Evolutionary conservation across 2,797 vertebrate genomes (phyloP), one percentile per base, ranked within the genome.

Genomic region (Trematomus bernacchii): DNA sequence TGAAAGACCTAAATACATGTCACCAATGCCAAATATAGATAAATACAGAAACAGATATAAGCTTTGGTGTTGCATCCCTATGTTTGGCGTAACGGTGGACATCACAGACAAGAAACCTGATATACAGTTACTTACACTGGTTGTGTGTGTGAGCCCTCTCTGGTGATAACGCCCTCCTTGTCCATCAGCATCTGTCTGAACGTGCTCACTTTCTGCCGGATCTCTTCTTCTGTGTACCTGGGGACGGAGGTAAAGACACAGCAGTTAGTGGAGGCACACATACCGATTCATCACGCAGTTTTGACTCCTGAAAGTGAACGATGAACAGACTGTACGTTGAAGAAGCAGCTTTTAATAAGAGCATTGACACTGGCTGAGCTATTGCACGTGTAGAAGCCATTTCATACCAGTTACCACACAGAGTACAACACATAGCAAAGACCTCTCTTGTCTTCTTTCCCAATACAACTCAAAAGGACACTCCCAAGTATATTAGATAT

Each of bases 161-260:
- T 96, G 87, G 97, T 97, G 86, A 99, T 96, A 42, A 99, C 98
- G 0, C 98, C 98, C 73, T 99, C 98, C 90, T 99, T 99, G 93
- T 99, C 98, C 98, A 99, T 99, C 94, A 99, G 94, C 98, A 99
- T 99, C 76, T 99, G 98, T 78, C 98, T 95, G 89, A 99, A 99
- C 0, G 98, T 99, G 86, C 96, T 97, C 42, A 99, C 98, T 89
- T 99, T 99, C 94, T 99, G 98, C 23, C 92, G 93, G 78, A 99
- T 99, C 92, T 99, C 98, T 80, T 99, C 97, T 83, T 98, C 98
- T 0, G 96, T 97, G 91, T 99, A 99, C 91, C 98, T 99, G 80
- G 43, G 65, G n/a, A 75, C 0, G 42, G 65, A 77, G 51, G 77
- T 10, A 1, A 75, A 71, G 58, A 84, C 52, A 78, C 12, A 69